These are phyloP conservation scores for Cataglyphis albicans DNA, from an alignment of 2,888 invertebrate species.

Conservation along the genomic window DNA sequence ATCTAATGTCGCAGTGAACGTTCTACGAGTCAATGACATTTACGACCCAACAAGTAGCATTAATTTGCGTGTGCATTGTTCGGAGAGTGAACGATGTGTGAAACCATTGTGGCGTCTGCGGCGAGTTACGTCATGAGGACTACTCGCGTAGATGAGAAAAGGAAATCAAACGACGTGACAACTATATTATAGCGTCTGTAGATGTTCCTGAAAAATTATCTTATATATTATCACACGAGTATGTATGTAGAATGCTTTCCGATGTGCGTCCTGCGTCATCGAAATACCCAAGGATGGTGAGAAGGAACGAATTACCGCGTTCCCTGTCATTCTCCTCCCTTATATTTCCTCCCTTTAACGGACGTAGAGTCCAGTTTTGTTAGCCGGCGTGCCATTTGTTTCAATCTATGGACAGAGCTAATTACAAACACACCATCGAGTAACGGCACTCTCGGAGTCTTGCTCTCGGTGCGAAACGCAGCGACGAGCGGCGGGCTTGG, in stretches of 20 bases:
- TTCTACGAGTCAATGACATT: conserved; percentile 46
- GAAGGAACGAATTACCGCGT: conserved; percentile 86
- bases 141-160: not conserved
- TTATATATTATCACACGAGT: not conserved
- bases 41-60: conserved; percentile 46
- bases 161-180: not conserved
- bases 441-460: conserved; percentile 64
- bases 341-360: conserved; percentile 44
- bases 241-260: not conserved
- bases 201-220: conserved; percentile 1
- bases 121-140: not conserved
- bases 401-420: conserved; percentile 86
- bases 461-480: conserved; percentile 43
- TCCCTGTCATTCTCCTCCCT: conserved; percentile 81
- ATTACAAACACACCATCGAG: conserved; percentile 79
- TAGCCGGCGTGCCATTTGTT: conserved; percentile 86
- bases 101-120: conserved; percentile 3
- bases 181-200: not conserved
- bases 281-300: conserved; percentile 70
- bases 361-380: conserved; percentile 64
- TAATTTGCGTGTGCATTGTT: conserved; percentile 39
- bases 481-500: conserved; percentile 36
- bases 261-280: conserved; percentile 30
- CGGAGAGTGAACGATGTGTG: conserved; percentile 18
- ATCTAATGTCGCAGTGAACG: conserved; percentile 23